Base-by-base conservation (phyloP, 1,140 invertebrate genomes). In the Drosophila nigrodunni region DNA sequence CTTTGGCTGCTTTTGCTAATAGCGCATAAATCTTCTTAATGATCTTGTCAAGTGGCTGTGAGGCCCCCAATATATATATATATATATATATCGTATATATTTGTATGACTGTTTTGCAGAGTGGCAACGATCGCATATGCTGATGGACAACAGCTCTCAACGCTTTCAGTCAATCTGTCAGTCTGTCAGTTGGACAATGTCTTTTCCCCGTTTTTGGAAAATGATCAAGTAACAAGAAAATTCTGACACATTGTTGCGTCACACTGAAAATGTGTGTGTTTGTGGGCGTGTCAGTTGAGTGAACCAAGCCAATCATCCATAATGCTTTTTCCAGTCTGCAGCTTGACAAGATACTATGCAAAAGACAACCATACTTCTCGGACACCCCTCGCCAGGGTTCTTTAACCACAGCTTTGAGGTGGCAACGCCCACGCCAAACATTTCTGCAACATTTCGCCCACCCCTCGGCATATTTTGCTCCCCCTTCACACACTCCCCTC, bases 1-100 rank as follows among this genome's bases (percentile, higher is more conserved):
- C 73, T 67, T 58, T 77, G 80, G 75, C 74, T 85, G 83, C 74
- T 74, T 88, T 82, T 74, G 76, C 88, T 91, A 91, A 91, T 91
- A 83, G 89, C 77, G 74, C 83, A 91, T 91, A 91, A 91, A 91
- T 91, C 89, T 89, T 91, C 82, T 91, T 89, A 91, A 91, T 91
- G 89, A 89, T 91, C 81, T 91, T 91, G 89, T 91, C 89, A 91
- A 89, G 79, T 91, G 77, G 74, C 77, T 77, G 58, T 59, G 50
- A 80, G 69, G 64, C 50, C 46, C 34, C 67, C 44, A 78, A 68
- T 65, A 59, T 50, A 67, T 77, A 69, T 30, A 55, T 43, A 13
- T n/a, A 57, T 55, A 64, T 78, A 81, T 77, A 57, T 44, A 64
- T 39, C 25, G 43, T 59, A 64, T 41, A 76, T 81, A 73, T 81